Percentiles rank a stretch among this genome's conserved stretches.
These are phyloP conservation scores for Phrynocephalus forsythii DNA, from an alignment of 2,797 vertebrate species.

Conservation along the genomic window DNA sequence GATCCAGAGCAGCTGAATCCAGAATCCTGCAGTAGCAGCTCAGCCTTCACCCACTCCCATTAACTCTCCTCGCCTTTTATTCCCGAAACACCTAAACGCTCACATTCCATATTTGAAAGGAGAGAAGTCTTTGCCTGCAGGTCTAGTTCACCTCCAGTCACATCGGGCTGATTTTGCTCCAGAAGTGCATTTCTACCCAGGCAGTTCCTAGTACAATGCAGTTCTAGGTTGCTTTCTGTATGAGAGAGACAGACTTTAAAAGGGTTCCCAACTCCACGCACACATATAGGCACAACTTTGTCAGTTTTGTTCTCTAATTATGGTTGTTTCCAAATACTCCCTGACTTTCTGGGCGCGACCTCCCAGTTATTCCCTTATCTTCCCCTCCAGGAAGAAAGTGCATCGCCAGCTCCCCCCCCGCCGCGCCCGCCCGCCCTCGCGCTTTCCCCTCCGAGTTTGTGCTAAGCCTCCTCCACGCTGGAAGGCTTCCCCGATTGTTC, in stretches of 20 bases:
- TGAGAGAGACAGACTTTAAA: background rate
- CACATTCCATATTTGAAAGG: background rate
- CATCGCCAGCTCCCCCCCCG: background rate
- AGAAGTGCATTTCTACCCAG: no score
- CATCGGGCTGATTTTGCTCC: background rate
- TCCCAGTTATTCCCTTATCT: background rate
- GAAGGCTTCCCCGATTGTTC: constrained; percentile 32
- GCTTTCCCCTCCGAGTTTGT: background rate
- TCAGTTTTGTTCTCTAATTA: background rate
- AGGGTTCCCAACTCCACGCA: background rate
- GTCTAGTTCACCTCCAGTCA: accelerated
- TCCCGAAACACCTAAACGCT: no score
- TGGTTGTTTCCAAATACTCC: background rate
- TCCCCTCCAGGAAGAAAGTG: no score
- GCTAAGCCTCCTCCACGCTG: constrained; percentile 9
- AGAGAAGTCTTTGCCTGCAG: background rate
- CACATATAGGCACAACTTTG: background rate
- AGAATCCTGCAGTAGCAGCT: background rate
- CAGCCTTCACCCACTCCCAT: background rate
- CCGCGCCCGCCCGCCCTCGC: background rate
- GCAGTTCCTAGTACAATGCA: background rate
- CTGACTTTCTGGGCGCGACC: background rate
- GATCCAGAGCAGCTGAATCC: background rate
- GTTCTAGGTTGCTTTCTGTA: background rate
- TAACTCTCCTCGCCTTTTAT: background rate